Base-by-base conservation (phyloP, 1,140 invertebrate genomes). In the Harlomillsia oculata region DNA sequence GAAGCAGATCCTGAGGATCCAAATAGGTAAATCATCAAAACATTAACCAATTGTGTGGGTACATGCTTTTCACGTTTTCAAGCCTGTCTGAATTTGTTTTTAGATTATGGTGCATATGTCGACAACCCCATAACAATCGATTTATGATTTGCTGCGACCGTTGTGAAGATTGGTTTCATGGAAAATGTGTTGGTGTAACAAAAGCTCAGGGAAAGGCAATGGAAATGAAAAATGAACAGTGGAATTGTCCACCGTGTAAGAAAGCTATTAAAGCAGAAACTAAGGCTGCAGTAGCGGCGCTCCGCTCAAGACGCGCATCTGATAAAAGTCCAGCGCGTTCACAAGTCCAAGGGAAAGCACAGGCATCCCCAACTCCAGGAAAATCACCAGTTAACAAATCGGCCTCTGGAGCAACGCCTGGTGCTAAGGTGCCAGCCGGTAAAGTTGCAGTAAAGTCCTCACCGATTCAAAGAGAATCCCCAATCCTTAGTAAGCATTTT, bases 121-220 rank as follows among this genome's bases (percentile, higher is more conserved):
- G 85, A 66, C 86, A 91, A 67, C 93, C 92, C 1, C 90, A 97
- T 70, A 91, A 93, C 67, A 93, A 95, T 73, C 79, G 90, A 28
- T 97, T 97, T 70, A 97, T 97, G 94, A 97, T 97, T 68, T 92
- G 89, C 69, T 97, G 94, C 71, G 94, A 97, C 72, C 79, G 80
- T 1, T 97, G 93, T 72, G 86, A 94, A 70, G 90, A 96, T 67
- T 97, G 93, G 93, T 97, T 90, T 69, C 94, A 97, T 72, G 93
- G 93, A 6, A 89, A 86, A 67, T 97, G 92, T 75, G 92, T 97
- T 5, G 88, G 89, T 58, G 84, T 97, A 5, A 92, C 89, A 14
- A 90, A 91, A 75, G 81, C 81, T 2, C 87, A 89, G 82, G 83
- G 87, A 74, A 72, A 85, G 67, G 82, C 88, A 71, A 92, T 95